Evolutionary conservation across 2,888 invertebrate genomes (phyloP), one percentile per base, ranked within the genome.

Genomic region (Chymomyza procnemis): DNA sequence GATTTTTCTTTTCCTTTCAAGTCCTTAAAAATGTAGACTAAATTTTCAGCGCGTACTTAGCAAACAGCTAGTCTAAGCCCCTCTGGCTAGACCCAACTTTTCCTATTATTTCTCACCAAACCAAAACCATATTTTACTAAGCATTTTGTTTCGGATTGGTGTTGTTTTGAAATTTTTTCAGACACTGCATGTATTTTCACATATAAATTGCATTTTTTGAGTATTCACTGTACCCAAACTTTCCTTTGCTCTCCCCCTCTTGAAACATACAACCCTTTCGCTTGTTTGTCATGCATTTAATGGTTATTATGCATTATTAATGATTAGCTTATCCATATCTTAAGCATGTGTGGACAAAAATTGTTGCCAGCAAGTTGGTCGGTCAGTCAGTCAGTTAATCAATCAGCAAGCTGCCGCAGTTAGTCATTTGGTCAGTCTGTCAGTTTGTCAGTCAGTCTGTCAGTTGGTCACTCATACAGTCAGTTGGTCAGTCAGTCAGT

Each of bases 341-440:
- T 73, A 66, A 69, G 72, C 70, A 73, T 74, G 76, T 75, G 78
- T 75, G 77, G 75, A 80, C 76, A 77, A 80, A 78, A 73, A 73
- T 71, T 41, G 2, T 41, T 41, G 12, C 34, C 34, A 41, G 34
- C 34, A 12, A 41, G 34, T 41, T 41, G 34, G 34, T 41, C 34
- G 34, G 34, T 41, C 34, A 41, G 34, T 41, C 9, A 18, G 56
- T 57, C 9, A 34, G 30, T 50, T 26, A 26, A 26, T 26, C 26
- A 26, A 26, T 26, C 26, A 26, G 46, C 26, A 6, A 8, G 2
- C 4, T 26, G 26, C n/a, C n/a, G n/a, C n/a, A n/a, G n/a, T n/a
- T n/a, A n/a, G n/a, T 26, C 52, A 59, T 22, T 47, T 41, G 34
- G 55, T 46, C 52, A 57, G 30, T 69, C 64, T 59, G 52, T 34